Evolutionary conservation across 2,888 invertebrate species (phyloP).

Genomic region (Hydropsyche betteni): DNA sequence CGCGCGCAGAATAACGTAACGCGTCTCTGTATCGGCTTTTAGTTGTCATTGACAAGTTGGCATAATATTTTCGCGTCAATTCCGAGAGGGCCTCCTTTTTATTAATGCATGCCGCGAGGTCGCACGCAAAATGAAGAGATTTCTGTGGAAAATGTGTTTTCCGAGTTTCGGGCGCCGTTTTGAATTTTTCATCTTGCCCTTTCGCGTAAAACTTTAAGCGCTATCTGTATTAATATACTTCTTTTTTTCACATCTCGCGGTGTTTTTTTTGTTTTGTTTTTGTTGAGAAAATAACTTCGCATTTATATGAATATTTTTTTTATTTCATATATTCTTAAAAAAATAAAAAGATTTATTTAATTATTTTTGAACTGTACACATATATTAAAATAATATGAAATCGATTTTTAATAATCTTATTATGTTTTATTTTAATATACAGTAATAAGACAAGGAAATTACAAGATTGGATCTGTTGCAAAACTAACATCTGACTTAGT

Average conservation of each 20-base stretch:
- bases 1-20: no score
- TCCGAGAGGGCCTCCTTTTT: slow-evolving; percentile 2
- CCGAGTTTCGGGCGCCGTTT: slow-evolving; percentile 23
- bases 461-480: no score
- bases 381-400: no score
- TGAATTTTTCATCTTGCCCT: slow-evolving; percentile 31
- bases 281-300: background rate
- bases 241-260: background rate
- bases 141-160: slow-evolving; percentile 29
- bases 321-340: no score
- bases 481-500: no score
- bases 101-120: slow-evolving; percentile 4
- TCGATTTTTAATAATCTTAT: no score
- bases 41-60: slow-evolving; percentile 25
- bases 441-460: no score
- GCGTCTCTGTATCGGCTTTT: background rate
- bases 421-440: no score
- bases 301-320: no score
- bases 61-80: slow-evolving; percentile 24
- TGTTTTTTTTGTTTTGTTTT: background rate
- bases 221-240: slow-evolving; percentile 28
- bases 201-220: slow-evolving; percentile 31
- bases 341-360: no score
- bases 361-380: no score
- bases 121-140: slow-evolving; percentile 25